Percentiles rank a stretch among this genome's conserved stretches.
Conservation (phyloP, 2,797 vertebrate genomes). For the Sebastiscus tertius region DNA sequence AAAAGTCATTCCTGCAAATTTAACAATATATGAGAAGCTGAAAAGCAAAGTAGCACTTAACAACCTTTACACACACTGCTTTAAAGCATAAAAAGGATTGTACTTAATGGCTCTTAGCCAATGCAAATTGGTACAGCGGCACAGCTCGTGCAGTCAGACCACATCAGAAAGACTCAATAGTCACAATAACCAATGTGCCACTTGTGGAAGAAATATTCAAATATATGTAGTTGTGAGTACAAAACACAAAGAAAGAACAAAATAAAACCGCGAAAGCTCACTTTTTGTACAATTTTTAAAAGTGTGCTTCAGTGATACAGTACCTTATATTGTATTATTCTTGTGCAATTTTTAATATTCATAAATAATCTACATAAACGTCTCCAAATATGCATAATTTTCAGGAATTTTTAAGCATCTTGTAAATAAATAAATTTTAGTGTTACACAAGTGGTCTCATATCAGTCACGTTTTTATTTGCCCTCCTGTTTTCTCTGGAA, state of each 20-base stretch:
- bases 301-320: neutral
- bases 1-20: neutral
- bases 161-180: neutral
- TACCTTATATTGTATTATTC: neutral
- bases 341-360: neutral
- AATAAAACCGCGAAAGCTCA: neutral
- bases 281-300: neutral
- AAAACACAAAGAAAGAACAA: neutral
- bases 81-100: neutral
- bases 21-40: neutral
- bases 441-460: neutral
- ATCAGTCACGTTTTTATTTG: neutral
- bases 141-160: neutral
- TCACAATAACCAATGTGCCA: neutral
- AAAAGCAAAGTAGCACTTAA: neutral
- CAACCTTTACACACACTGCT: too few species aligned
- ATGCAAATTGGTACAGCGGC: neutral
- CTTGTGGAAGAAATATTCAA: neutral
- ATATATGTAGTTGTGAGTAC: neutral
- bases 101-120: neutral
- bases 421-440: slow-evolving; percentile 37
- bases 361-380: neutral
- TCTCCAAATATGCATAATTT: neutral
- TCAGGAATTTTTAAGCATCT: neutral
- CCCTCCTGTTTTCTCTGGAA: neutral